Conservation (phyloP, 2,797 vertebrate species). For the Pangasius krempfi region DNA sequence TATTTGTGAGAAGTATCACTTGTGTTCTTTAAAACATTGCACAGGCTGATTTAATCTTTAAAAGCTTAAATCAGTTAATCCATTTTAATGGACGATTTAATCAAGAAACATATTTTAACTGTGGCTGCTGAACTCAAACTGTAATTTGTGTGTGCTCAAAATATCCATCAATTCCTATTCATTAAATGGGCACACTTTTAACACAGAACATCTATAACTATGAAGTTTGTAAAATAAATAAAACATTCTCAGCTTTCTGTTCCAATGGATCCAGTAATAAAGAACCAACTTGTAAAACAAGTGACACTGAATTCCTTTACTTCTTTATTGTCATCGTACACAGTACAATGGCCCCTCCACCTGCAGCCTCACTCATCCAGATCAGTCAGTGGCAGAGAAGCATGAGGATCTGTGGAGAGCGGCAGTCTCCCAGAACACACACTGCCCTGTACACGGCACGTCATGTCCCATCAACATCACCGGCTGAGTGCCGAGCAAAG, state of each 20-base stretch:
- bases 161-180: neutral
- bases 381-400: constrained; percentile 62
- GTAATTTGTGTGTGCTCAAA: neutral
- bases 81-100: neutral
- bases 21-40: neutral
- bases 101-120: neutral
- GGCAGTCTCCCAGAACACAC: constrained; percentile 60
- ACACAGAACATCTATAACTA: neutral
- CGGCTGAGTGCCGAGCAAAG: constrained; percentile 74
- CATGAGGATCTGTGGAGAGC: constrained; percentile 63
- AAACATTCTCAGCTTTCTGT: neutral
- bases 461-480: constrained; percentile 74
- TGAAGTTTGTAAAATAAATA: neutral
- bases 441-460: constrained; percentile 62
- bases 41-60: constrained; percentile 5
- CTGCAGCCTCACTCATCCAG: constrained; percentile 62
- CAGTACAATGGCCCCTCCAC: neutral
- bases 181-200: neutral
- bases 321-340: neutral
- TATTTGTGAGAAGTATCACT: neutral
- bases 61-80: neutral
- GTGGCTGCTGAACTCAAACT: neutral
- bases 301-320: neutral
- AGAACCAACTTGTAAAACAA: neutral
- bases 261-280: neutral